Percentiles rank a stretch among this genome's conserved stretches.
Conservation (phyloP, 2,888 invertebrate genomes). For the Tuta absoluta region DNA sequence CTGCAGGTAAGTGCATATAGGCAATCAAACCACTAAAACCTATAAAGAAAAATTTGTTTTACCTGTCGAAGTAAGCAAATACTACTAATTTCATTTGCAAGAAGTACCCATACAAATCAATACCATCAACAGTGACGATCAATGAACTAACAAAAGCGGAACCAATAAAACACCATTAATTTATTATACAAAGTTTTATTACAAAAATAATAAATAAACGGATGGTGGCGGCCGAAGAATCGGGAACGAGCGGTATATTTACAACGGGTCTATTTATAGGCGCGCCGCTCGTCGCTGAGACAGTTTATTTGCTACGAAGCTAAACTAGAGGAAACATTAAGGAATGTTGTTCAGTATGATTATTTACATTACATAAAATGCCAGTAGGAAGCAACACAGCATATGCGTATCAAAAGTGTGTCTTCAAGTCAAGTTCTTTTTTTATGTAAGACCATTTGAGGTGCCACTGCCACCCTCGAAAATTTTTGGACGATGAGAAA, state of each 20-base stretch:
- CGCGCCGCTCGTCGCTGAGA: neutral
- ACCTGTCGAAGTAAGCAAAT: too few species aligned
- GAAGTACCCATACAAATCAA: too few species aligned
- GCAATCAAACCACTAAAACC: too few species aligned
- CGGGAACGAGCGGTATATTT: conserved; percentile 7
- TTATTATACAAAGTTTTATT: conserved; percentile 48
- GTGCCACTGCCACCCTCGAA: too few species aligned
- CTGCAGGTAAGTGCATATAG: too few species aligned
- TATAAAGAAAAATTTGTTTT: too few species aligned
- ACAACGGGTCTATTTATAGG: conserved; percentile 6
- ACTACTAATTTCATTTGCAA: too few species aligned
- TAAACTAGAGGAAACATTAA: conserved; percentile 23
- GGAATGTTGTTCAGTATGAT: conserved; percentile 6
- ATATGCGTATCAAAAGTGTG: too few species aligned
- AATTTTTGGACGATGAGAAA: too few species aligned
- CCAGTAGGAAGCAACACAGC: neutral
- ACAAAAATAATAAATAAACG: conserved; percentile 51
- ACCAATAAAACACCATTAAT: conserved; percentile 33
- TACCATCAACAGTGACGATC: too few species aligned
- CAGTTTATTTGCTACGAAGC: conserved; percentile 14
- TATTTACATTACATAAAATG: conserved; percentile 15
- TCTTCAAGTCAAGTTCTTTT: too few species aligned
- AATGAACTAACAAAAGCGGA: neutral
- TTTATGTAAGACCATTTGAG: too few species aligned
- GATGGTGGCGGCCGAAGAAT: conserved; percentile 22